Conservation (phyloP, 2,113 vertebrate genomes). For the Nothocercus nigrocapillus region DNA sequence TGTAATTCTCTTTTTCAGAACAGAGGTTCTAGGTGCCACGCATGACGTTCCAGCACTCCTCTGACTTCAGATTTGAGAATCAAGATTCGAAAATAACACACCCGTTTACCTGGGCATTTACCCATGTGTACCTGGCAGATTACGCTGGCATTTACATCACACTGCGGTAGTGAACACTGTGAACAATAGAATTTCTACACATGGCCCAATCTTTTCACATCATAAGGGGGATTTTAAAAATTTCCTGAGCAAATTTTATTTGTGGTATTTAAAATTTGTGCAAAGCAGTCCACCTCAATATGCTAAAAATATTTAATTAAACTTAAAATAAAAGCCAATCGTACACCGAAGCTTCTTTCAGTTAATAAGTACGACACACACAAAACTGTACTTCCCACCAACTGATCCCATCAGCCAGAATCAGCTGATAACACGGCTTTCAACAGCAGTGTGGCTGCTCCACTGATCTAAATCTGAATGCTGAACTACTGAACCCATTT, state of each 20-base stretch:
- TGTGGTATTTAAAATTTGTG: background rate
- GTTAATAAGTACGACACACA: constrained; percentile 43
- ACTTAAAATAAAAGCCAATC: background rate
- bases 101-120: no score
- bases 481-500: constrained; percentile 63
- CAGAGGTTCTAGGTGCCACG: background rate
- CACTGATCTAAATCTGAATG: constrained; percentile 63
- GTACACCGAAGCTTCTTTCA: background rate
- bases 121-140: background rate
- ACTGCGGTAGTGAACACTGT: background rate
- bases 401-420: constrained; percentile 22
- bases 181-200: background rate
- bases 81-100: background rate
- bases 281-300: background rate
- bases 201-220: background rate
- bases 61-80: background rate
- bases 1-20: background rate
- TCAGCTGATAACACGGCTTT: constrained; percentile 4
- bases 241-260: background rate
- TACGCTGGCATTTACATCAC: background rate
- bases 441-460: constrained; percentile 49
- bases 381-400: constrained; percentile 32
- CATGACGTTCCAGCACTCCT: background rate
- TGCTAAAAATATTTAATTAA: background rate
- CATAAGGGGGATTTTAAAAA: rapidly evolving